Percentiles rank a stretch among this genome's conserved stretches.
phyloP scores from a whole-genome alignment of 1,140 invertebrate species.

The Acromyrmex heyeri region DNA sequence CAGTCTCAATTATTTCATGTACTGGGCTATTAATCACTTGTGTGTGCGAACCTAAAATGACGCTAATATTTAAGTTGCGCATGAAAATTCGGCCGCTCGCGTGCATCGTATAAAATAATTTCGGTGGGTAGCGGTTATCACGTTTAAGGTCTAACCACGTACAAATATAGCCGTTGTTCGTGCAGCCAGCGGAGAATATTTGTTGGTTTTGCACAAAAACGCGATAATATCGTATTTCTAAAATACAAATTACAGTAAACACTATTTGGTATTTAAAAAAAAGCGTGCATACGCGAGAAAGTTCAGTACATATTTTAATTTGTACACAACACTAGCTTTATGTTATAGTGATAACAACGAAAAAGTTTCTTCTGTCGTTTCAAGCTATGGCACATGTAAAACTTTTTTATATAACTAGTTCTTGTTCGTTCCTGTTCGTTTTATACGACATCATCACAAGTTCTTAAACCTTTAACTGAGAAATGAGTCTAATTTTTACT shows the following conservation, averaged over 20 bases:
- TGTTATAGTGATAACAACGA: neutral
- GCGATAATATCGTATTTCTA: conserved; percentile 35
- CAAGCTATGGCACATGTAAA: conserved; percentile 3
- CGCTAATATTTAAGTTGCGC: conserved; percentile 66
- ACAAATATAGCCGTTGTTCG: conserved; percentile 47
- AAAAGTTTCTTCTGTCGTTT: conserved; percentile 43
- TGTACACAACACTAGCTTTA: neutral
- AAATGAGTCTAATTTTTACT: conserved; percentile 23
- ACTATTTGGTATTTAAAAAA: conserved; percentile 46
- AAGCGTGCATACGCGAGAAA: conserved; percentile 1
- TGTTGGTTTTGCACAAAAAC: conserved; percentile 21
- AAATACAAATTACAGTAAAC: conserved; percentile 46
- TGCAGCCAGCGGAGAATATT: conserved; percentile 18
- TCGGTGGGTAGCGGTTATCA: conserved; percentile 39
- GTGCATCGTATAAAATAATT: conserved; percentile 56
- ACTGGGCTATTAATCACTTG: conserved; percentile 63
- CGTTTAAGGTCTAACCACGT: conserved; percentile 15
- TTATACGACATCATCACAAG: neutral
- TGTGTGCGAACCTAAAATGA: conserved; percentile 68
- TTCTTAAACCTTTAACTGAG: conserved; percentile 14
- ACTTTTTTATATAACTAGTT: conserved; percentile 20
- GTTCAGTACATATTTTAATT: conserved; percentile 38
- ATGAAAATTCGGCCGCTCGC: conserved; percentile 55
- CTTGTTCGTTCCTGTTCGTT: neutral
- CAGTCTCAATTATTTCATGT: conserved; percentile 69